These are phyloP conservation scores for Ibidorhyncha struthersii DNA, from an alignment of 2,113 vertebrate species.

Conservation along the genomic window DNA sequence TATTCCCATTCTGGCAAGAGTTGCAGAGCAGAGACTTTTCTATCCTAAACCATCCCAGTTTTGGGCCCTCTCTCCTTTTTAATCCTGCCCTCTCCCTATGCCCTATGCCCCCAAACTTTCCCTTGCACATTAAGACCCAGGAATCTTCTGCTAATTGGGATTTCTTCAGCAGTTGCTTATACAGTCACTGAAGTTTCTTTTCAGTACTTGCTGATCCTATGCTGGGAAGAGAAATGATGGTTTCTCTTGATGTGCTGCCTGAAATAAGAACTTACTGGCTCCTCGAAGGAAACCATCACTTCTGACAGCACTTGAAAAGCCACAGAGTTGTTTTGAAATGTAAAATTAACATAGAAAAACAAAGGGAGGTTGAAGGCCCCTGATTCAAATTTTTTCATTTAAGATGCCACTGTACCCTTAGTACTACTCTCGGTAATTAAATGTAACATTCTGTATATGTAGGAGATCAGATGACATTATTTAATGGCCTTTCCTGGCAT, in stretches of 20 bases:
- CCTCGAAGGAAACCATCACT: conserved; percentile 5
- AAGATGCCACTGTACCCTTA: neutral
- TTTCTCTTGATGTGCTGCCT: neutral
- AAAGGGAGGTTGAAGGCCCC: neutral
- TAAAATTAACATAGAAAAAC: neutral
- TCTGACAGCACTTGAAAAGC: conserved; percentile 9
- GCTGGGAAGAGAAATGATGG: neutral
- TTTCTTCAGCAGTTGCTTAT: neutral
- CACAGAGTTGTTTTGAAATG: neutral
- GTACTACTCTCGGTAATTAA: neutral
- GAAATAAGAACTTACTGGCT: neutral
- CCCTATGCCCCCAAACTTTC: neutral
- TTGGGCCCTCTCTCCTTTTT: neutral
- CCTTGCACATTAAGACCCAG: neutral
- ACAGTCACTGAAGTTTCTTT: neutral
- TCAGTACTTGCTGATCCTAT: neutral
- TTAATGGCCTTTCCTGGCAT: neutral
- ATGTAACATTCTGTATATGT: neutral
- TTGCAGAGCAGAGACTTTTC: neutral
- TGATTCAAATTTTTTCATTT: neutral
- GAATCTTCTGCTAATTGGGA: neutral
- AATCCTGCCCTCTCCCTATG: neutral
- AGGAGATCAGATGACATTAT: neutral
- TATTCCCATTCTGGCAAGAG: neutral
- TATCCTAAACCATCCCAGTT: neutral